Conservation (phyloP, 2,888 invertebrate genomes). For the Drosophila pegasa region DNA sequence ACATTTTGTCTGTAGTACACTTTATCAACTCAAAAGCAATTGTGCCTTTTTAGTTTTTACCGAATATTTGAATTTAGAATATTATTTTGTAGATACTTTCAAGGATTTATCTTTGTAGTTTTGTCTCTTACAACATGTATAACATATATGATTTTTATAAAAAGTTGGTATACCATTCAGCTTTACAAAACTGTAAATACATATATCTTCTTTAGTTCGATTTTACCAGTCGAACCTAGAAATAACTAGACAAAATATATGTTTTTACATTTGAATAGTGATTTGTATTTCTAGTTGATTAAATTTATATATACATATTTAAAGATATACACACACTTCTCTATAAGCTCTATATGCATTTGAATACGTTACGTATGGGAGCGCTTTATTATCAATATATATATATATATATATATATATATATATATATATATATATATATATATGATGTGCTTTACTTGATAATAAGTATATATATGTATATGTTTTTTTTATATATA, state of each 20-base stretch:
- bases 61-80: too few relatives aligned
- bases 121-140: too few relatives aligned
- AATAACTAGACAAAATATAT: neutral
- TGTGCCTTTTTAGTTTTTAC: too few relatives aligned
- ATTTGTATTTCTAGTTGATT: too few relatives aligned
- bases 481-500: neutral
- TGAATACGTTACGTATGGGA: slow-evolving; percentile 55
- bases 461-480: neutral
- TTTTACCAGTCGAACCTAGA: neutral
- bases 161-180: neutral
- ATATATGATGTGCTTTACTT: too few relatives aligned
- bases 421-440: neutral
- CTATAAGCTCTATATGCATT: neutral
- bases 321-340: too few relatives aligned
- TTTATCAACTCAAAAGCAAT: too few relatives aligned
- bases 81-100: too few relatives aligned
- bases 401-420: neutral
- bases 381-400: slow-evolving; percentile 37
- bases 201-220: neutral
- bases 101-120: too few relatives aligned
- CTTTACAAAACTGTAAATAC: neutral
- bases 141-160: neutral
- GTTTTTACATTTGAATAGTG: neutral
- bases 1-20: too few relatives aligned
- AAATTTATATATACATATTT: neutral